These are phyloP conservation scores for Rutpela maculata DNA, from an alignment of 2,888 invertebrate genomes.

Conservation along the genomic window DNA sequence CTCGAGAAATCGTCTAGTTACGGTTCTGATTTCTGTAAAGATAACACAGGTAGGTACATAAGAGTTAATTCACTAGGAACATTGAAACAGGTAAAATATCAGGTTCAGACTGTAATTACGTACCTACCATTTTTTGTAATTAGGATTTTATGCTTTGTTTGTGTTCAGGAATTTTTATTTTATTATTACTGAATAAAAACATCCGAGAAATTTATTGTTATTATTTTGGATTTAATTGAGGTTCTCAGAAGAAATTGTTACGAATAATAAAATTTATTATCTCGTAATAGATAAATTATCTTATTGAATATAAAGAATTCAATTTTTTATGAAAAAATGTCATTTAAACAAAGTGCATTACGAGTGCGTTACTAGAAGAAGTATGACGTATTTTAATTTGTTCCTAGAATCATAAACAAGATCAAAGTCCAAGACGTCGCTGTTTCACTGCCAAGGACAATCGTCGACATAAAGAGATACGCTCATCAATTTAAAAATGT, in stretches of 20 bases:
- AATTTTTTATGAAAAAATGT: not conserved
- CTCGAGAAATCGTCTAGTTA: not conserved
- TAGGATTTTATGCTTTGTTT: slow-evolving; percentile 40
- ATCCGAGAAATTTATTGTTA: slow-evolving; percentile 19
- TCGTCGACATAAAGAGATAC: too few relatives aligned
- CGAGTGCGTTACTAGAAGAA: too few relatives aligned
- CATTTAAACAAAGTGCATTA: too few relatives aligned
- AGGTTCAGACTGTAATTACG: slow-evolving; percentile 23
- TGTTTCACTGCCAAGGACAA: too few relatives aligned
- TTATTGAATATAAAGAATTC: not conserved
- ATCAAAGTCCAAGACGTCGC: too few relatives aligned
- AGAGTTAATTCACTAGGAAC: slow-evolving; percentile 20
- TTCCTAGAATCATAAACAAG: too few relatives aligned
- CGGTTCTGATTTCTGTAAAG: slow-evolving; percentile 22
- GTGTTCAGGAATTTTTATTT: slow-evolving; percentile 36
- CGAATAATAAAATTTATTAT: slow-evolving; percentile 3
- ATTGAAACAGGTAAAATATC: slow-evolving; percentile 30
- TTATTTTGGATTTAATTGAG: slow-evolving; percentile 16
- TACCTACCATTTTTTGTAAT: slow-evolving; percentile 34
- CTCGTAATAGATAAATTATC: slow-evolving; percentile 5
- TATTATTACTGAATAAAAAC: slow-evolving; percentile 27
- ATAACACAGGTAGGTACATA: slow-evolving; percentile 5
- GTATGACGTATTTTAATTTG: too few relatives aligned
- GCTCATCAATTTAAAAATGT: too few relatives aligned
- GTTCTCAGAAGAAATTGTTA: slow-evolving; percentile 6